These are phyloP conservation scores for Gambusia yucatana DNA, from an alignment of 2,797 vertebrate species.

Conservation along the genomic window DNA sequence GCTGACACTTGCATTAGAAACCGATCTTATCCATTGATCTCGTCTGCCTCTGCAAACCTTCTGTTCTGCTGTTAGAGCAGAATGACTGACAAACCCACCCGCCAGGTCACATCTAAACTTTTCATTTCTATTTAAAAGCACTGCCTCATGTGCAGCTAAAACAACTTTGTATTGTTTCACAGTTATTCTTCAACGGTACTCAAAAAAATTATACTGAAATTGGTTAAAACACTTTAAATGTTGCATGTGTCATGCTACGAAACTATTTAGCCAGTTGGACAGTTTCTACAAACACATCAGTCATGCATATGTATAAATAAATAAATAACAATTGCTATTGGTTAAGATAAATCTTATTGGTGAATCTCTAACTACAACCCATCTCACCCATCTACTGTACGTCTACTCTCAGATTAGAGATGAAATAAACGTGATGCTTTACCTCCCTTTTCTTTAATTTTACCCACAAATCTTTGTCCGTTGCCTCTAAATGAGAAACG, in stretches of 20 bases:
- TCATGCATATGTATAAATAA: not conserved
- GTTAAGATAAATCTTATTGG: not conserved
- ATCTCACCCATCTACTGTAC: conserved; percentile 3
- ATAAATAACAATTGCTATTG: not conserved
- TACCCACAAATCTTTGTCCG: conserved; percentile 51
- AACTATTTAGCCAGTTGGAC: not conserved
- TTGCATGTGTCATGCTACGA: not conserved
- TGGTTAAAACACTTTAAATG: not conserved
- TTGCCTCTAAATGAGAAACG: conserved; percentile 69
- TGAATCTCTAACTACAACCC: conserved; percentile 5
- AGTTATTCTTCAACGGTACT: too few relatives aligned
- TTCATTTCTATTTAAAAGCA: too few relatives aligned
- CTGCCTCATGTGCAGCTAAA: too few relatives aligned
- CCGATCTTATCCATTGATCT: too few relatives aligned
- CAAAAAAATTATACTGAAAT: too few relatives aligned
- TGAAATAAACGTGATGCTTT: conserved; percentile 44
- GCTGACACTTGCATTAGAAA: too few relatives aligned
- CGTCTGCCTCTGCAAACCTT: too few relatives aligned
- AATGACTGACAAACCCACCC: too few relatives aligned
- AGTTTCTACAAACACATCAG: not conserved
- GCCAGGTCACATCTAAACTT: too few relatives aligned
- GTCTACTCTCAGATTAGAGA: conserved; percentile 29
- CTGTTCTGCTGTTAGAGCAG: not conserved
- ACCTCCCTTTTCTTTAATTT: conserved; percentile 48
- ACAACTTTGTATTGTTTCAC: too few relatives aligned